These are phyloP conservation scores for Pristionchus japonicus DNA, from an alignment of 2,888 invertebrate genomes.

Conservation along the genomic window DNA sequence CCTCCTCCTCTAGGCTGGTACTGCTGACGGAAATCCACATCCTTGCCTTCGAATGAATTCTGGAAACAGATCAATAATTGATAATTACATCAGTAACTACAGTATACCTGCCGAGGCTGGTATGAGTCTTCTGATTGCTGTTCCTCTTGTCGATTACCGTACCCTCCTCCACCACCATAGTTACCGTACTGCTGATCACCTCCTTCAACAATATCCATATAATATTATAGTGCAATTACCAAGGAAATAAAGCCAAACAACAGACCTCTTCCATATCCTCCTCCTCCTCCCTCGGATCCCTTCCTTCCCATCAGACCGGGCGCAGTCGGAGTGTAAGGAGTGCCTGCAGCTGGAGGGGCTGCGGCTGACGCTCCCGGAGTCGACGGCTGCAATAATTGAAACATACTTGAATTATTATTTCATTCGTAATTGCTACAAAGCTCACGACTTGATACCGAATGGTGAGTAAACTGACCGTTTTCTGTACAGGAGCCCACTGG, in stretches of 20 bases:
- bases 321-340: constrained; percentile 43
- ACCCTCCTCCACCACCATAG: neutral
- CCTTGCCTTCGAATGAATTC: neutral
- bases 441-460: no score
- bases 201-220: neutral
- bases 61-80: neutral
- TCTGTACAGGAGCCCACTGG: neutral
- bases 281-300: constrained; percentile 31
- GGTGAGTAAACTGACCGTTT: neutral
- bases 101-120: constrained; percentile 3
- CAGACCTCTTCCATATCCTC: neutral
- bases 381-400: constrained; percentile 35
- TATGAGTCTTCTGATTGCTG: neutral
- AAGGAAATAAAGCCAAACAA: no score
- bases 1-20: no score
- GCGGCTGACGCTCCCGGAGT: neutral
- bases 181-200: neutral
- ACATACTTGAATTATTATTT: no score
- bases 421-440: no score
- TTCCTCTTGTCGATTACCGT: constrained; percentile 6
- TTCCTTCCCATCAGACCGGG: constrained; percentile 32
- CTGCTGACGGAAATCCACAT: neutral
- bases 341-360: neutral
- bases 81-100: neutral
- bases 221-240: neutral